These are phyloP conservation scores for Dynastes grantii DNA, from an alignment of 2,888 invertebrate species.

Conservation along the genomic window DNA sequence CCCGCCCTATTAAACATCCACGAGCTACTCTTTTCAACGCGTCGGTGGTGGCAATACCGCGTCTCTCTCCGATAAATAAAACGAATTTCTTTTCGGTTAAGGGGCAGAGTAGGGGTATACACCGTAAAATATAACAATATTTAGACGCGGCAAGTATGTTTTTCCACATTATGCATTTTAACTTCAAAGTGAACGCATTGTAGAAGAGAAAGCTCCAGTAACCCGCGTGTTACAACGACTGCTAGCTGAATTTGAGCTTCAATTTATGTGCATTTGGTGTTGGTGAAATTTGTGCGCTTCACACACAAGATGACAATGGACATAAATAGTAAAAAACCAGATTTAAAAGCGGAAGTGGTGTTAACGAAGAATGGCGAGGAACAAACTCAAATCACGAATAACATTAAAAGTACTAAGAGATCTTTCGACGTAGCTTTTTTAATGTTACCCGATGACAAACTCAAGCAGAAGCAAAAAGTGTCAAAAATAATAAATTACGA, in stretches of 20 bases:
- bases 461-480: slow-evolving; percentile 77
- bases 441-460: slow-evolving; percentile 89
- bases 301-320: slow-evolving; percentile 79
- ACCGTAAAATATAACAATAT: slow-evolving; percentile 69
- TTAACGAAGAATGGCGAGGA: slow-evolving; percentile 61
- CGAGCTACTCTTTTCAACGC: slow-evolving; percentile 56
- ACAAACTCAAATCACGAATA: slow-evolving; percentile 66
- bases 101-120: slow-evolving; percentile 61
- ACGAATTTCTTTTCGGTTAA: slow-evolving; percentile 56
- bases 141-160: slow-evolving; percentile 68
- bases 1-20: slow-evolving; percentile 55
- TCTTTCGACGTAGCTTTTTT: slow-evolving; percentile 94
- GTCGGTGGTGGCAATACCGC: slow-evolving; percentile 45
- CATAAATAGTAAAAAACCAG: slow-evolving; percentile 69
- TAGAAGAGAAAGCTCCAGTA: slow-evolving; percentile 50
- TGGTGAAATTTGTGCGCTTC: slow-evolving; percentile 52
- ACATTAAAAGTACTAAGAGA: slow-evolving; percentile 77
- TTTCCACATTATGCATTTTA: slow-evolving; percentile 69
- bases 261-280: slow-evolving; percentile 52
- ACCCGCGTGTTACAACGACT: slow-evolving; percentile 41
- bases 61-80: slow-evolving; percentile 58
- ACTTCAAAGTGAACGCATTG: slow-evolving; percentile 63
- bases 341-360: slow-evolving; percentile 71
- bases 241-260: slow-evolving; percentile 29
- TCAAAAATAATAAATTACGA: slow-evolving; percentile 71